Percentiles rank a stretch among this genome's conserved stretches.
These are phyloP conservation scores for Speoplatyrhinus poulsoni DNA, from an alignment of 2,113 vertebrate genomes.

Conservation along the genomic window DNA sequence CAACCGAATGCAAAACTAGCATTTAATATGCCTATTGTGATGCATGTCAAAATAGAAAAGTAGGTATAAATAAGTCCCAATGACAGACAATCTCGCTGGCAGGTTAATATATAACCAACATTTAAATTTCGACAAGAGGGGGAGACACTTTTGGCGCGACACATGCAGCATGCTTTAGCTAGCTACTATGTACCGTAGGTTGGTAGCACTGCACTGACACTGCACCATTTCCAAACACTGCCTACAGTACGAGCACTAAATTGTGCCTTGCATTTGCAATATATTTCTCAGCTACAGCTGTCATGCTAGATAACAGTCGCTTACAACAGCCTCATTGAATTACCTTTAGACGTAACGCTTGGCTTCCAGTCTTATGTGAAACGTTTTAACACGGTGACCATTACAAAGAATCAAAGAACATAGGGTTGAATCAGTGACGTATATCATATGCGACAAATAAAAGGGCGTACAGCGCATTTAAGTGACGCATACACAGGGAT, in stretches of 20 bases:
- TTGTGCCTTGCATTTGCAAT: background rate
- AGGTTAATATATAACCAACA: no score
- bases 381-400: conserved; percentile 33
- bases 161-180: background rate
- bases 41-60: no score
- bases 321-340: background rate
- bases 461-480: conserved; percentile 22
- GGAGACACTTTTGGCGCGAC: no score
- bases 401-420: conserved; percentile 49
- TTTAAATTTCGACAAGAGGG: no score
- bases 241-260: conserved; percentile 7
- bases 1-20: no score
- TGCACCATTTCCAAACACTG: conserved; percentile 56
- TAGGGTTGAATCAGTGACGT: conserved; percentile 30
- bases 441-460: background rate
- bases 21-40: no score
- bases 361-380: conserved; percentile 5
- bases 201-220: conserved; percentile 36
- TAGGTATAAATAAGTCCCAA: no score
- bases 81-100: no score
- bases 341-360: conserved; percentile 35
- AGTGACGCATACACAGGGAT: conserved; percentile 11
- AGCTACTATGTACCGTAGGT: background rate
- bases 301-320: no score
- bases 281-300: background rate